Base-by-base conservation (phyloP, 2,888 invertebrate species). In the Meliscaeva auricollis region DNA sequence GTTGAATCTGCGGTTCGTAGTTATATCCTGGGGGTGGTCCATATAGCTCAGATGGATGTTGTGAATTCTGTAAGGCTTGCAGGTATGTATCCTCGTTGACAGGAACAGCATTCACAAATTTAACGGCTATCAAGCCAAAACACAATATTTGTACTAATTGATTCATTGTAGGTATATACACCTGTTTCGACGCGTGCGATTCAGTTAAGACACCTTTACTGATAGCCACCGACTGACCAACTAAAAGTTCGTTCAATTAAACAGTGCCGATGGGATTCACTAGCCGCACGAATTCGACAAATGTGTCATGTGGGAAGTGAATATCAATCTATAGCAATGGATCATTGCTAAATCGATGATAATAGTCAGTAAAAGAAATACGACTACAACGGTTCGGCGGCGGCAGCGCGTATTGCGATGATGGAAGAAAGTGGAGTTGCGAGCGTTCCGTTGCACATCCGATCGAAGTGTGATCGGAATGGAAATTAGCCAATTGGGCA, bases 51-150 rank as follows among this genome's bases (percentile, higher is more conserved):
- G 69, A 38, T 11, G 87, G 87, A 82, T 89, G 88, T 70, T 91
- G 90, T 2, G 90, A 90, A 62, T 87, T 90, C 77, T 90, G 89
- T 17, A 91, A 72, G 5, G 91, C 91, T 78, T 90, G 89, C 70
- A 90, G 83, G 83, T 91, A 91, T 6, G 91, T 88, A 88, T 90
- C 91, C 88, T 91, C 81, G 15, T 56, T 68, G 2, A 50, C 41
- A 8, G 85, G 72, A 44, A 15, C 30, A 4, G 68, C 52, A 50
- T 22, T 58, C n/a, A 44, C 76, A 13, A 62, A 15, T 1, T 44
- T n/a, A 0, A 76, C 17, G 8, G 22, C 54, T 0, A 85, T 41
- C 30, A 44, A 56, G 66, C 54, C 85, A 44, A 85, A n/a, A 38
- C 56, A 77, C 60, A 81, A 17, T 8, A 76, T 69, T 64, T 77